These are phyloP conservation scores for Diogma glabrata DNA, from an alignment of 2,888 invertebrate genomes.

Conservation along the genomic window DNA sequence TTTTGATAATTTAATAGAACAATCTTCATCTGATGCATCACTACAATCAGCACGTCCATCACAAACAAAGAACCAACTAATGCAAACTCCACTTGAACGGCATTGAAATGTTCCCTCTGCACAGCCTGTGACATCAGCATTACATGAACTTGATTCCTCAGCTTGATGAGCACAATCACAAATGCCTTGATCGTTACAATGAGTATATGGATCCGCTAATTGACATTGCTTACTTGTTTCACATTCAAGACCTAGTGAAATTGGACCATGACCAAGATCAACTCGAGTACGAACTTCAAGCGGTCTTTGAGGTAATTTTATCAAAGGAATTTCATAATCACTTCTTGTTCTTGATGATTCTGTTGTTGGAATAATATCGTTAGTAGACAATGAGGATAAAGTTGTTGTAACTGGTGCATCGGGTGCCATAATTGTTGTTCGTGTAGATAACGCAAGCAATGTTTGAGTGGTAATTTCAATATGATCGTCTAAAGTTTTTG, in stretches of 20 bases:
- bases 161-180: conserved; percentile 62
- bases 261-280: conserved; percentile 36
- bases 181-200: conserved; percentile 44
- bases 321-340: neutral
- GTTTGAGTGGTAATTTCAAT: conserved; percentile 31
- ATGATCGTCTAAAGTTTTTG: too few relatives aligned
- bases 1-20: conserved; percentile 36
- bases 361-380: conserved; percentile 16
- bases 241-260: conserved; percentile 69
- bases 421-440: conserved; percentile 40
- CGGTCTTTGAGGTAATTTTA: too few relatives aligned
- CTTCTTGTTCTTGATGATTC: conserved; percentile 11
- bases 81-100: conserved; percentile 71
- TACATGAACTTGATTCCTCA: conserved; percentile 52
- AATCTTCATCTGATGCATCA: conserved; percentile 81
- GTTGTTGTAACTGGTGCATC: conserved; percentile 31
- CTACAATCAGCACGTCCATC: conserved; percentile 69
- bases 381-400: conserved; percentile 25
- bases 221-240: conserved; percentile 66
- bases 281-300: conserved; percentile 30
- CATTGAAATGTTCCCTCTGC: conserved; percentile 79
- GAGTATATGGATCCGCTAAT: conserved; percentile 63
- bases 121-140: conserved; percentile 64
- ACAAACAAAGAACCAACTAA: conserved; percentile 89
- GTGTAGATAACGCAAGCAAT: conserved; percentile 32